Base-by-base conservation (phyloP, 2,113 vertebrate genomes). In the Oreochromis niloticus region DNA sequence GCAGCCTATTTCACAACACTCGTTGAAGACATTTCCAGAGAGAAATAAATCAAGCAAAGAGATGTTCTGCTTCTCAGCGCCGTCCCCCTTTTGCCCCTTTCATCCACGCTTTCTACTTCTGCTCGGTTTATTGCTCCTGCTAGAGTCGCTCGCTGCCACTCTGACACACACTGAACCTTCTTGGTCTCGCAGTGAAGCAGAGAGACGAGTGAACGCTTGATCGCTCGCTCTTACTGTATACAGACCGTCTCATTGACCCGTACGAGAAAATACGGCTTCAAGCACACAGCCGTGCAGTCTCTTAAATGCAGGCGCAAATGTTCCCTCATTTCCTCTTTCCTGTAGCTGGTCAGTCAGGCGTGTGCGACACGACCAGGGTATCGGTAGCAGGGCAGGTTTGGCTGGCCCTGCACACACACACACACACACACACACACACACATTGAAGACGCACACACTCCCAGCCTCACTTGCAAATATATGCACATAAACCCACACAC, bases 241-340 rank as follows among this genome's bases (percentile, higher is more conserved):
- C 89, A 84, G 83, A 87, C 81, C 50, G 9, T 39, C 84, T 90
- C 90, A 11, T 75, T 94, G 93, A 95, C 93, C 95, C 91, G 2
- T 88, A 84, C 92, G 30, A 83, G 89, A 83, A 94, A 91, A 83
- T 68, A 85, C 48, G 46, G 81, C 87, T 6, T 43, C 86, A 6
- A 85, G 52, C 13, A 9, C 56, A 80, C 81, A 88, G 41, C 68
- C 63, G 1, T 71, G 34, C 82, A 56, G 88, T 81, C 85, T 80
- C 88, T 87, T 92, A 91, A 90, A 93, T 36, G 86, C 86, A 84
- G 56, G 48, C 48, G 9, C 83, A 87, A 84, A 91, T 89, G 93
- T 92, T 92, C 91, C 89, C 88, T 93, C 93, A 92, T 94, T 95
- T 95, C 94, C 94, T 94, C 89, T 86, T 94, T 95, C 95, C 95